Percentiles rank a stretch among this genome's conserved stretches.
Conservation (phyloP, 2,113 vertebrate species). For the Rhabdornis inornatus region DNA sequence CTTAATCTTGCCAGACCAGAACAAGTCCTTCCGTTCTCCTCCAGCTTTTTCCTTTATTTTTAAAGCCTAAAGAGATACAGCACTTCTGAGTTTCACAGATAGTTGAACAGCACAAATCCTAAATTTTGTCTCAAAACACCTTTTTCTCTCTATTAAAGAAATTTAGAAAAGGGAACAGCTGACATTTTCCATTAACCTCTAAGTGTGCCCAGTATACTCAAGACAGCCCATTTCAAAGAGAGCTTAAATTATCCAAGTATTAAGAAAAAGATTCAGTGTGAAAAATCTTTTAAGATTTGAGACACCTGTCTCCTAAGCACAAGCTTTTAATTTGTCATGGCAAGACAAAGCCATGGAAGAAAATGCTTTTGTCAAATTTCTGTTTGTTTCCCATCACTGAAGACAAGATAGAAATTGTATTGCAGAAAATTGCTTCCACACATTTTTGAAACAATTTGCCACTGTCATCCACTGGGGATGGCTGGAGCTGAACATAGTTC, state of each 20-base stretch:
- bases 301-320: neutral
- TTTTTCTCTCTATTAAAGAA: neutral
- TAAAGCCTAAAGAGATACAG: neutral
- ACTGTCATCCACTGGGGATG: neutral
- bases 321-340: neutral
- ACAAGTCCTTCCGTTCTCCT: neutral
- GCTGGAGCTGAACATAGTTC: neutral
- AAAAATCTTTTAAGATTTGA: neutral
- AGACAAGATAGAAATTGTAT: neutral
- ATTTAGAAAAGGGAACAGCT: neutral
- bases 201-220: neutral
- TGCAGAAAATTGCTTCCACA: neutral
- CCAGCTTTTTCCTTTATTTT: neutral
- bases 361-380: neutral
- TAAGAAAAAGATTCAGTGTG: neutral
- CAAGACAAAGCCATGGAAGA: neutral
- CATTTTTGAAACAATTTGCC: neutral
- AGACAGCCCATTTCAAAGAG: neutral
- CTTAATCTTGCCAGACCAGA: conserved; percentile 4
- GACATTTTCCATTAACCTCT: neutral
- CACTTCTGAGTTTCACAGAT: neutral
- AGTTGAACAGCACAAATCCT: neutral
- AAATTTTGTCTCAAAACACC: neutral
- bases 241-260: neutral
- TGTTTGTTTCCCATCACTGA: neutral